Conservation (phyloP, 2,113 vertebrate species). For the Chlamydotis undulata region DNA sequence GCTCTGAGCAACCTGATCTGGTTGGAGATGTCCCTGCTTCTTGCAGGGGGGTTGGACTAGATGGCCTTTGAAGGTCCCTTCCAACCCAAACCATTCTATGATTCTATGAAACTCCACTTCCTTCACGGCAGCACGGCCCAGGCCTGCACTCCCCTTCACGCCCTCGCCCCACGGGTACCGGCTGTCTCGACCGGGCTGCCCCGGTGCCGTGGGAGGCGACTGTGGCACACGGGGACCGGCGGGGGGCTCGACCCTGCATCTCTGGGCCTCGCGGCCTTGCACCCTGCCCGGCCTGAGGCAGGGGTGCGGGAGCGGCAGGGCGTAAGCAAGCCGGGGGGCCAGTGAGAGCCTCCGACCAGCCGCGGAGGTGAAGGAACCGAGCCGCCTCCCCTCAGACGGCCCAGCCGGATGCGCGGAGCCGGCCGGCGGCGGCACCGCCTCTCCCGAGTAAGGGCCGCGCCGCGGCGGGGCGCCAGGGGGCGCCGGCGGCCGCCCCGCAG, state of each 20-base stretch:
- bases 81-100: too few relatives aligned
- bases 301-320: neutral
- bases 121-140: accelerated
- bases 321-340: too few relatives aligned
- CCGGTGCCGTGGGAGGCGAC: accelerated
- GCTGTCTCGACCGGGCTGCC: neutral
- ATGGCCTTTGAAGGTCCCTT: too few relatives aligned
- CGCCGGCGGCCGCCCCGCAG: neutral
- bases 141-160: neutral
- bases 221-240: accelerated
- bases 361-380: accelerated
- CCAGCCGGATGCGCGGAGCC: too few relatives aligned
- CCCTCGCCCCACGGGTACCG: neutral
- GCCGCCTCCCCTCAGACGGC: accelerated
- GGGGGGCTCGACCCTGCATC: neutral
- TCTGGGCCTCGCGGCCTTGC: accelerated
- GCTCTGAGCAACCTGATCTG: too few relatives aligned
- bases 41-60: too few relatives aligned
- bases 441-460: too few relatives aligned
- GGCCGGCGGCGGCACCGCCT: too few relatives aligned
- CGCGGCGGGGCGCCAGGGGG: neutral
- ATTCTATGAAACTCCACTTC: accelerated
- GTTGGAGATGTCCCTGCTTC: too few relatives aligned
- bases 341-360: neutral
- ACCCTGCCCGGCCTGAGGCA: neutral